These are phyloP conservation scores for Tachysurus fulvidraco DNA, from an alignment of 2,113 vertebrate genomes.

Conservation along the genomic window DNA sequence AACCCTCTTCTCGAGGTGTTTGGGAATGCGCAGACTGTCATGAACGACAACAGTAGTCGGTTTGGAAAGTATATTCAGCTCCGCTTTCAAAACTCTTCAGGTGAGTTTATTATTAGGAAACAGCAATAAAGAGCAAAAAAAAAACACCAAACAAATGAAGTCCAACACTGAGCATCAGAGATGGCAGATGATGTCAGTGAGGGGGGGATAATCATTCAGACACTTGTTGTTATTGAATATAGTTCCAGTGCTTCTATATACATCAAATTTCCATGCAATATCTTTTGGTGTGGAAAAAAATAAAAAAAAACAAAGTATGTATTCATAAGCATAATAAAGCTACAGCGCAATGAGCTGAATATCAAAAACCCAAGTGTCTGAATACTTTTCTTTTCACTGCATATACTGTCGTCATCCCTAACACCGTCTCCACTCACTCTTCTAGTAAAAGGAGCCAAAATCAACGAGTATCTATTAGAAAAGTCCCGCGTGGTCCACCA, in stretches of 20 bases:
- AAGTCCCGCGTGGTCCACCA: conserved; percentile 78
- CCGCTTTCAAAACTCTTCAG: conserved; percentile 71
- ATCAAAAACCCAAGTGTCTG: background rate
- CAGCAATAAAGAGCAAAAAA: background rate
- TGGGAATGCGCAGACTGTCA: conserved; percentile 78
- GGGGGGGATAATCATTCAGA: background rate
- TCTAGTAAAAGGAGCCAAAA: conserved; percentile 76
- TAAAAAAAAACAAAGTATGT: background rate
- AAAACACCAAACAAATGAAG: background rate
- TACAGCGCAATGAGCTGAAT: background rate
- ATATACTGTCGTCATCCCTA: background rate
- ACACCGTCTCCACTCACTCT: background rate
- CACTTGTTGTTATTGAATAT: background rate
- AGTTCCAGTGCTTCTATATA: background rate
- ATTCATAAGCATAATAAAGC: background rate
- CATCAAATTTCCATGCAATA: background rate
- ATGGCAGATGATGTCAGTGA: background rate
- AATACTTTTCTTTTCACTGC: background rate
- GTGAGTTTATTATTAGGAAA: conserved; percentile 55
- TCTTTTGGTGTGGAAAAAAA: background rate
- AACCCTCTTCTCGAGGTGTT: conserved; percentile 78
- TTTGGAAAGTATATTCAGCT: conserved; percentile 80
- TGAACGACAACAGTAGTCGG: conserved; percentile 79
- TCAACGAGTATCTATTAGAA: conserved; percentile 78
- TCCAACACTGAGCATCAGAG: background rate